These are phyloP conservation scores for Melanotaenia duboulayi DNA, from an alignment of 2,113 vertebrate species.

Conservation along the genomic window DNA sequence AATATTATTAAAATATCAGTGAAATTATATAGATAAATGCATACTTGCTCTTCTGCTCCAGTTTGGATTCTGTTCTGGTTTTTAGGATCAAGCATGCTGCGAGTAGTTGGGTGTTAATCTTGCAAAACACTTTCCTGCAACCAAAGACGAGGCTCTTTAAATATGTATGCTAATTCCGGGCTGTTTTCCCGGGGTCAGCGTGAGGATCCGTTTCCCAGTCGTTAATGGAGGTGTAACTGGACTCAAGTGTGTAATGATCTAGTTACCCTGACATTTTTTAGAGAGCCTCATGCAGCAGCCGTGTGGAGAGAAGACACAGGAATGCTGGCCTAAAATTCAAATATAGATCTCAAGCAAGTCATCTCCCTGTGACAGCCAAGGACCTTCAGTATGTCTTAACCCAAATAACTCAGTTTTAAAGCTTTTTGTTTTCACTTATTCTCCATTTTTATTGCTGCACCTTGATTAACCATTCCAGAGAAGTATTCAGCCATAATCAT, in stretches of 20 bases:
- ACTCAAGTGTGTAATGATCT: slow-evolving; percentile 69
- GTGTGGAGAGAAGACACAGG: slow-evolving; percentile 57
- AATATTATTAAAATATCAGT: too few species aligned
- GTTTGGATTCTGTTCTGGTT: background rate
- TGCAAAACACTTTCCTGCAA: slow-evolving; percentile 70
- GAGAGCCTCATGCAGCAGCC: slow-evolving; percentile 57
- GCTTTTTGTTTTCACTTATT: background rate
- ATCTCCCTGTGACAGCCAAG: slow-evolving; percentile 36
- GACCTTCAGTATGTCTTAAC: slow-evolving; percentile 19
- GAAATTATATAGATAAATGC: too few species aligned
- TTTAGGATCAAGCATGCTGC: background rate
- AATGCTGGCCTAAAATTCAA: slow-evolving; percentile 70
- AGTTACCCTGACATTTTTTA: slow-evolving; percentile 80
- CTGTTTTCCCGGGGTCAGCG: slow-evolving; percentile 64
- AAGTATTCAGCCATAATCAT: slow-evolving; percentile 33
- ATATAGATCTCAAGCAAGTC: slow-evolving; percentile 71
- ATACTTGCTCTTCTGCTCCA: background rate
- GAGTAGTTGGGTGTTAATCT: slow-evolving; percentile 45
- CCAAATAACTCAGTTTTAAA: background rate
- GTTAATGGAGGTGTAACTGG: slow-evolving; percentile 77
- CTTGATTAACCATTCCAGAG: slow-evolving; percentile 1
- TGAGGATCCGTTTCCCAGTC: slow-evolving; percentile 67
- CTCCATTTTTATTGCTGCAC: slow-evolving; percentile 40
- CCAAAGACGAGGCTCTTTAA: slow-evolving; percentile 58
- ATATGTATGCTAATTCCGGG: slow-evolving; percentile 71